Evolutionary conservation across 2,888 invertebrate genomes (phyloP).

Genomic region (Rhyacophila evoluta): DNA sequence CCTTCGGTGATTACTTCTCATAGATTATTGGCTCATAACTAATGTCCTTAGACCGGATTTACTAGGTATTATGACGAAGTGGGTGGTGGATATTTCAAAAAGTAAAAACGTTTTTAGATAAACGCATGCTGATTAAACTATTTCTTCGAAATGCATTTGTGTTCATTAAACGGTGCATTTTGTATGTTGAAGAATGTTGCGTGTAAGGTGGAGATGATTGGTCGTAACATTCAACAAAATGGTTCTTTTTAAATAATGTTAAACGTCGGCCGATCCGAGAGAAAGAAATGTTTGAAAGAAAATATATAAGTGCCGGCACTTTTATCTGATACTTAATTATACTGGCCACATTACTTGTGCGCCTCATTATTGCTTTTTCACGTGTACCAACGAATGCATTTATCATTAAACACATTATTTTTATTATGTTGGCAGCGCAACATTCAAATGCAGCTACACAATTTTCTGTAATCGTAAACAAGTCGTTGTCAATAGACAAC

Average conservation of each 20-base stretch:
- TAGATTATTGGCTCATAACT: no score
- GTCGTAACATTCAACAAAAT: neutral
- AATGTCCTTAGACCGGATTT: no score
- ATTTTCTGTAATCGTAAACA: neutral
- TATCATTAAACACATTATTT: neutral
- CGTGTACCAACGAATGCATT: neutral
- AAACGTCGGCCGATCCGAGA: neutral
- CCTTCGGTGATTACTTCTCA: no score
- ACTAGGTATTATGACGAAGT: no score
- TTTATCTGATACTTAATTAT: neutral
- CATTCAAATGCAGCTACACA: neutral
- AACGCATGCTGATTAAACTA: no score
- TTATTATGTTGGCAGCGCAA: neutral
- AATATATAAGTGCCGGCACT: neutral
- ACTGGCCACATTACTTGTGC: neutral
- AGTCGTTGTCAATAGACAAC: no score
- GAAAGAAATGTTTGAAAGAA: conserved; percentile 4
- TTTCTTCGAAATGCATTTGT: neutral
- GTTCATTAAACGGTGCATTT: conserved; percentile 4
- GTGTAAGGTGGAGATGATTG: conserved; percentile 2
- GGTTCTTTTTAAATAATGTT: neutral
- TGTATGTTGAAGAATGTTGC: neutral
- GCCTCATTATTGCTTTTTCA: neutral
- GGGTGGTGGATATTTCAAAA: no score
- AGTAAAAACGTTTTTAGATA: no score